Evolutionary conservation across 2,888 invertebrate species (phyloP).

Genomic region (Nomada fucata): DNA sequence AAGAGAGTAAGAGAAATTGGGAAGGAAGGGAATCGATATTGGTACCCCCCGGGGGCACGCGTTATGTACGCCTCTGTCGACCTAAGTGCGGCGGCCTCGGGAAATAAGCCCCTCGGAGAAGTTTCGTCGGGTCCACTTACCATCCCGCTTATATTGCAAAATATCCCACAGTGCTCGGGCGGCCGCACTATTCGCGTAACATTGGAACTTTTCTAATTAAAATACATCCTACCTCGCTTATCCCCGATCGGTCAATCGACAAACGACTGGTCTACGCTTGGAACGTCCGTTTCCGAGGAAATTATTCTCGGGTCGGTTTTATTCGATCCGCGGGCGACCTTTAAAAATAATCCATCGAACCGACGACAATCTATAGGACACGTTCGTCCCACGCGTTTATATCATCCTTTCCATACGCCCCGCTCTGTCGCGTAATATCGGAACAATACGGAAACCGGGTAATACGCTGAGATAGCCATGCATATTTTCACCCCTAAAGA

Average conservation of each 20-base stretch:
- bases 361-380: conserved; percentile 34
- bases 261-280: neutral
- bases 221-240: neutral
- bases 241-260: no score
- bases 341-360: no score
- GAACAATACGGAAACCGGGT: conserved; percentile 37
- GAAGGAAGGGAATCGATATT: conserved; percentile 75
- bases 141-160: neutral
- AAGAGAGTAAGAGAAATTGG: conserved; percentile 40
- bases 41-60: conserved; percentile 75
- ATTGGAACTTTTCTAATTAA: conserved; percentile 39
- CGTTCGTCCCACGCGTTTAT: conserved; percentile 47
- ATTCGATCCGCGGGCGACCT: no score
- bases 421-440: conserved; percentile 41
- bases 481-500: conserved; percentile 64
- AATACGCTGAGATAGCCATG: conserved; percentile 42
- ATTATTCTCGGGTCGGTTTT: neutral
- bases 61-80: conserved; percentile 67
- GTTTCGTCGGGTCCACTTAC: conserved; percentile 11
- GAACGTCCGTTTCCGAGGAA: neutral
- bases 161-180: conserved; percentile 4
- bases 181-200: neutral
- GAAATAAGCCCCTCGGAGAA: conserved; percentile 52
- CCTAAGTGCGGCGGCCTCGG: conserved; percentile 65
- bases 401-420: conserved; percentile 38